These are phyloP conservation scores for Pao palembangensis DNA, from an alignment of 2,113 vertebrate genomes.

Conservation along the genomic window DNA sequence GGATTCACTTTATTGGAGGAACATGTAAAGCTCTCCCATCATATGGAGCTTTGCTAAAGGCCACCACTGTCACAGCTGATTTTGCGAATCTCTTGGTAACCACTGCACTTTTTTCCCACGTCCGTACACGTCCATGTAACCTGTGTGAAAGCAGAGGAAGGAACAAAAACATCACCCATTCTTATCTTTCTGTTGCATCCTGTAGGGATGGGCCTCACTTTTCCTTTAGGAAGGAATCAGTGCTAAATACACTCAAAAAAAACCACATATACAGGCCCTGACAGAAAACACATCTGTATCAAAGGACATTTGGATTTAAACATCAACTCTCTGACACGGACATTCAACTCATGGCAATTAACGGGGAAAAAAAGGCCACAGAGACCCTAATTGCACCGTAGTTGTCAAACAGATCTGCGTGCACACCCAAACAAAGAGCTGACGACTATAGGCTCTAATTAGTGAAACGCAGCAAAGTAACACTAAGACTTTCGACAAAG, in stretches of 20 bases:
- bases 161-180: slow-evolving; percentile 4
- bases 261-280: neutral
- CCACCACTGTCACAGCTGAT: slow-evolving; percentile 35
- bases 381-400: slow-evolving; percentile 11
- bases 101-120: slow-evolving; percentile 8
- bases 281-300: slow-evolving; percentile 5
- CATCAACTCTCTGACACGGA: neutral
- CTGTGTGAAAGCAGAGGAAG: neutral
- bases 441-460: slow-evolving; percentile 49
- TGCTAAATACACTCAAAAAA: neutral
- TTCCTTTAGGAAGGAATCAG: neutral
- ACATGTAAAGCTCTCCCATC: slow-evolving; percentile 30
- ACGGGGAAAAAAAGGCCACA: slow-evolving; percentile 15
- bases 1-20: slow-evolving; percentile 10
- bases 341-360: slow-evolving; percentile 33
- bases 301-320: slow-evolving; percentile 11
- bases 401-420: slow-evolving; percentile 35
- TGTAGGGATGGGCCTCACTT: neutral
- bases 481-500: slow-evolving; percentile 52
- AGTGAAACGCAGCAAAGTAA: slow-evolving; percentile 42
- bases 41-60: slow-evolving; percentile 41
- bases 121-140: neutral
- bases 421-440: slow-evolving; percentile 2
- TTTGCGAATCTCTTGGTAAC: slow-evolving; percentile 30
- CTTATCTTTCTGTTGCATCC: neutral